Evolutionary conservation across 1,140 invertebrate species (phyloP).

Genomic region (Pollicipes pollicipes): DNA sequence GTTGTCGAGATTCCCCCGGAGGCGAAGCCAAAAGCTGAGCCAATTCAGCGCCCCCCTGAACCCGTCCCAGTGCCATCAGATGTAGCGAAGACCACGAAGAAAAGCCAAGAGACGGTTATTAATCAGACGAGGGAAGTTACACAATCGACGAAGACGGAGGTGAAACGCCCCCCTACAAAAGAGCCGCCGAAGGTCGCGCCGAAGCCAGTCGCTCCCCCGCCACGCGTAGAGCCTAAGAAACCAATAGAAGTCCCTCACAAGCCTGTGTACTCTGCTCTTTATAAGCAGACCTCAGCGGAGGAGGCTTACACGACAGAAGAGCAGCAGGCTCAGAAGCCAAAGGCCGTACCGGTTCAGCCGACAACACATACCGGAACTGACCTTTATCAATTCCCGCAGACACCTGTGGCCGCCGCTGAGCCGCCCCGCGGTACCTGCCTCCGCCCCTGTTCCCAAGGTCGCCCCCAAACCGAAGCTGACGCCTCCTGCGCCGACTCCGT

Average conservation of each 20-base stretch:
- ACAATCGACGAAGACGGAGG: background rate
- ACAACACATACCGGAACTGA: background rate
- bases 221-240: background rate
- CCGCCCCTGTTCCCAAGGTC: conserved; percentile 6
- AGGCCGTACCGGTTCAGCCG: conserved; percentile 5
- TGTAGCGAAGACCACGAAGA: background rate
- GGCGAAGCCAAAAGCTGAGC: too few species aligned
- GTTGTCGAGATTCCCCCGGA: too few species aligned
- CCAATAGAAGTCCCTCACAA: too few species aligned
- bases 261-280: background rate
- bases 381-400: conserved; percentile 2
- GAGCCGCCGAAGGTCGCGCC: background rate
- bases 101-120: background rate
- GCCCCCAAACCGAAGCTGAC: background rate
- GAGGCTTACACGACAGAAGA: background rate
- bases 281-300: background rate
- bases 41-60: too few species aligned
- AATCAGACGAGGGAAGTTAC: too few species aligned
- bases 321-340: conserved; percentile 12
- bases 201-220: background rate
- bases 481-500: conserved; percentile 7
- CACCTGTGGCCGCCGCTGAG: conserved; percentile 9
- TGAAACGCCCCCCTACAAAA: background rate
- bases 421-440: conserved; percentile 10
- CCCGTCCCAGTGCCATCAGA: too few species aligned